Base-by-base conservation (phyloP, 1,140 invertebrate species). In the Heliconius eleuchia region DNA sequence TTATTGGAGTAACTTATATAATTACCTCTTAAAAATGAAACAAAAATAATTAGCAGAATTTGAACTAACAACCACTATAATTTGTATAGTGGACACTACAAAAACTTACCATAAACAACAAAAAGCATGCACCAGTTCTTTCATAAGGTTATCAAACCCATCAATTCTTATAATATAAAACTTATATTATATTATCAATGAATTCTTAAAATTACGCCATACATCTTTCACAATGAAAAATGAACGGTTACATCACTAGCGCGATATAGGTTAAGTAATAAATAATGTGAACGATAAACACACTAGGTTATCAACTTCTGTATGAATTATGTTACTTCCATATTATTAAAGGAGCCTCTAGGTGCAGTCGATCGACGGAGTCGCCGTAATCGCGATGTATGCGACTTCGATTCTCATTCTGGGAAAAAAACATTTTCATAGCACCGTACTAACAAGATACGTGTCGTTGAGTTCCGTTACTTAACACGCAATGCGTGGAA, bases 201-300 rank as follows among this genome's bases (percentile, higher is more conserved):
- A 66, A 66, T 66, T 66, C 60, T 66, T 66, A 66, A 30, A 66
- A 66, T 66, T 66, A 66, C 60, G 60, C 60, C 60, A 66, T 30
- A 66, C 60, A 27, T 66, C 60, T 66, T 66, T 66, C 60, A 66
- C 60, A 66, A 66, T 66, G 60, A 66, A 66, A 66, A 66, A 66
- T 66, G 30, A 27, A 27, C 23, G 23, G 11, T 66, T 66, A 66
- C 60, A 66, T 66, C 60, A 66, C 60, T 27, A 30, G 23, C 27
- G 3, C 23, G 2, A 66, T 66, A 60, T 66, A 30, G 60, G 60
- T 66, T 66, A 66, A 66, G 60, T 66, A 66, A 66, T 66, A 66
- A 66, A 66, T 66, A 66, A 66, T 66, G 60, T 66, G 8, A 9
- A 13, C 60, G 60, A 66, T 66, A 66, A 66, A 66, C 60, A 16